Evolutionary conservation across 2,888 invertebrate genomes (phyloP), one percentile per base, ranked within the genome.

Genomic region (Eupithecia subfuscata): DNA sequence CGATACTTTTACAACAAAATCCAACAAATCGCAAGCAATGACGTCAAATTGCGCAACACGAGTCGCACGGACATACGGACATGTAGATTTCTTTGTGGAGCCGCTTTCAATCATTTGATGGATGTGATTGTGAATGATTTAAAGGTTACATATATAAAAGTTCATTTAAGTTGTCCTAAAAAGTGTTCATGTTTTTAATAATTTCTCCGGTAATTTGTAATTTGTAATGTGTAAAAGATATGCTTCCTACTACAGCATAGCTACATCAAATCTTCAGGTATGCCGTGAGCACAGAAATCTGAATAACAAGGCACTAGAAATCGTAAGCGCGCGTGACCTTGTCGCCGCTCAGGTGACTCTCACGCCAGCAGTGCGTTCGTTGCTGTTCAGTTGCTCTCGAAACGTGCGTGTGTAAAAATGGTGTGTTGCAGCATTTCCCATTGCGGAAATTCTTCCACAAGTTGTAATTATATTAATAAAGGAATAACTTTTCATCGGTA

Each of bases 41-140:
- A 56, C 56, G 56, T 70, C 69, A 65, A 80, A 78, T 84, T 83
- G 79, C 78, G 82, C 81, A 81, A 86, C 69, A 65, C 73, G 75
- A 76, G 77, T 79, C 82, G 80, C 77, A 80, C 74, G 75, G 56
- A 76, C 72, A 76, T 79, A 78, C 77, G 78, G 70, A 78, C 60
- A 60, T 64, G 64, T 18, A 18, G 9, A 37, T 73, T 71, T 74
- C 75, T 80, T 75, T 76, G 74, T 73, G 68, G 25, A 69, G 12
- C 68, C 70, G 77, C 70, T 70, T 76, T 74, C 67, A 63, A 70
- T 40, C 48, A 60, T 60, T 71, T 68, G 16, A 60, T 63, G 67
- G 60, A 63, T 43, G 52, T 68, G 12, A 52, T 67, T 72, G 56
- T 40, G 67, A 71, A 37, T 70, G 40, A 40, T 34, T 37, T 67